These are phyloP conservation scores for Serilophus lunatus DNA, from an alignment of 2,113 vertebrate species.

Conservation along the genomic window DNA sequence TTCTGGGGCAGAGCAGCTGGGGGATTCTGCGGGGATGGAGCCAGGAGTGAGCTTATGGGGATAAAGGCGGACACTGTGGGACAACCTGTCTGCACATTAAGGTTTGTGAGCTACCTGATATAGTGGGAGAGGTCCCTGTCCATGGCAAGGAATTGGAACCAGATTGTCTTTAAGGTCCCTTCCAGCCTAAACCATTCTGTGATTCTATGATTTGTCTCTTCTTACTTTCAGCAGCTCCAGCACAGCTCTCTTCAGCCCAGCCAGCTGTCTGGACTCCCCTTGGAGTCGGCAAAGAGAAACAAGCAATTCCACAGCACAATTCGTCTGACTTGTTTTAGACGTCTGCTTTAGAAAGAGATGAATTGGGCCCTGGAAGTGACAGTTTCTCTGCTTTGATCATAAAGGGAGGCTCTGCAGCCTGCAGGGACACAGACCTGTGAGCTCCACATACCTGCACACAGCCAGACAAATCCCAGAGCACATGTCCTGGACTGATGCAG, in stretches of 20 bases:
- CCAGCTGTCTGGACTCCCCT: not conserved
- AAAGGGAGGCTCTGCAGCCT: not conserved
- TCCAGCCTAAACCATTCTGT: not conserved
- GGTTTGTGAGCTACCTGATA: not conserved
- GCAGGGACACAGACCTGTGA: not conserved
- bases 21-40: not conserved
- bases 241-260: not conserved
- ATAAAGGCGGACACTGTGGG: not conserved
- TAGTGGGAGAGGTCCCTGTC: not conserved
- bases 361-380: not conserved
- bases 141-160: rapidly evolving
- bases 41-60: rapidly evolving
- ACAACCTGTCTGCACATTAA: not conserved
- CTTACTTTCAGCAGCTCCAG: not conserved
- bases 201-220: not conserved
- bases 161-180: not conserved
- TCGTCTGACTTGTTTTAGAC: not conserved
- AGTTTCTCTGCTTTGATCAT: not conserved
- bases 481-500: not conserved
- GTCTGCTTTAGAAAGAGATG: not conserved
- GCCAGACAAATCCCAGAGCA: not conserved
- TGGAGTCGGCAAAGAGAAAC: not conserved
- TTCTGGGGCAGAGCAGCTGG: rapidly evolving
- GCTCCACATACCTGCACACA: not conserved
- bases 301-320: conserved; percentile 9